Base-by-base conservation (phyloP, 2,797 vertebrate species). In the Kryptopterus vitreolus region DNA sequence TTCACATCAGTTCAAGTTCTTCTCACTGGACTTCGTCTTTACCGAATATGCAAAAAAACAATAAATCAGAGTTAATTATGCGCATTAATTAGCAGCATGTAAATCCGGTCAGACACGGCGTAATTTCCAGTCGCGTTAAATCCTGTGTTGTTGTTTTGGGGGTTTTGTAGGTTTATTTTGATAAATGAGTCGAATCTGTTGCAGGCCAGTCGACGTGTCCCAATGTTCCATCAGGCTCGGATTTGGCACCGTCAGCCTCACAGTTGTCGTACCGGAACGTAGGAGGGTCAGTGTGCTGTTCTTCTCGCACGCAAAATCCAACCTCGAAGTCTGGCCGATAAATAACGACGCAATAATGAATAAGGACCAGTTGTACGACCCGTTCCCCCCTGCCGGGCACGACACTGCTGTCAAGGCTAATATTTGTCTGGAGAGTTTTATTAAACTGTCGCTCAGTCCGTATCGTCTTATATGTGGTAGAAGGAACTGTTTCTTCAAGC, bases 251-350 rank as follows among this genome's bases (percentile, higher is more conserved):
- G 2, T 63, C 20, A 31, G 53, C 29, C 46, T 31, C 53, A 65
- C 43, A 77, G 75, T 65, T 77, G 75, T 61, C 48, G 65, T 66
- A 61, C 13, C 66, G 50, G 46, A 77, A 77, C 33, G 50, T 38
- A 20, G 74, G 57, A 76, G 38, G 59, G 61, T 66, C 62, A 53
- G 31, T 77, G 76, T 38, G 65, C 46, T 50, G 75, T 77, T 77
- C 46, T 77, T 52, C 31, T 77, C 55, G 61, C 29, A 66, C 48
- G 66, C 35, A 55, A 52, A 55, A 55, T 13, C 29, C 61, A 77
- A 77, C 20, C 3, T n/a, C 46, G 65, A 9, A 50, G 61, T 66
- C 31, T 66, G 9, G 31, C 29, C 59, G 55, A 55, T 22, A 66
- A 77, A 62, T 24, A 20, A 24, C 70, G 46, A 50, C 69, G 9